A percentile compares a stretch with the other conserved stretches of the same genome.
Evolutionary conservation across 2,113 vertebrate species (phyloP).

Genomic region (Chitala chitala): DNA sequence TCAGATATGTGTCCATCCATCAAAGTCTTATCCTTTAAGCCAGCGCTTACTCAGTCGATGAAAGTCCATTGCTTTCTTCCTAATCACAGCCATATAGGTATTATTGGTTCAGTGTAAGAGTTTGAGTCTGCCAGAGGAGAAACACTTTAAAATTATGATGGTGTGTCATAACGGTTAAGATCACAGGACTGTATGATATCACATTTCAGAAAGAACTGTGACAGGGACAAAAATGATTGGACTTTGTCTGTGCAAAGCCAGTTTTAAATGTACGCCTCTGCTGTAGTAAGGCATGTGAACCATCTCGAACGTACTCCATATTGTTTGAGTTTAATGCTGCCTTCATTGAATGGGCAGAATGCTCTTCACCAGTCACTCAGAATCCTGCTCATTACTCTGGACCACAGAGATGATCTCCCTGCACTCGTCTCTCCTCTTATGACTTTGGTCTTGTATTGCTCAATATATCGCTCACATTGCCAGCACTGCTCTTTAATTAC

Average conservation of each 20-base stretch:
- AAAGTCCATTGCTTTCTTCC: too few species aligned
- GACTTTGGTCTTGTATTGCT: too few species aligned
- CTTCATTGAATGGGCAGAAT: neutral
- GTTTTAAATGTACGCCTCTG: neutral
- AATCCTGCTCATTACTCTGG: too few species aligned
- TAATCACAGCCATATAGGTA: neutral
- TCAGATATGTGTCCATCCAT: neutral
- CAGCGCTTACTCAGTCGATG: too few species aligned
- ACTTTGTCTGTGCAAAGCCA: neutral
- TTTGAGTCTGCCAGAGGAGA: conserved; percentile 1
- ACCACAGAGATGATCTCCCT: neutral
- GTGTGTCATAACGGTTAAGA: neutral
- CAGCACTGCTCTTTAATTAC: conserved; percentile 26
- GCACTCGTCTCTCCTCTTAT: too few species aligned
- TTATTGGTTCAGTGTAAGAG: conserved; percentile 19
- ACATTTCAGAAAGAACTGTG: neutral
- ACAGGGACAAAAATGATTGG: neutral
- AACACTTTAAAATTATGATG: neutral
- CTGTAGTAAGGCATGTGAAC: neutral
- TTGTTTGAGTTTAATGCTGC: neutral
- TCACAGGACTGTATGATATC: neutral
- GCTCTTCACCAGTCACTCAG: neutral
- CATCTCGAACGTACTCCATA: neutral
- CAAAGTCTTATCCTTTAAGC: neutral
- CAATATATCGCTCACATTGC: neutral